Percentiles rank a stretch among this genome's conserved stretches.
These are phyloP conservation scores for Bambusicola thoracicus DNA, from an alignment of 2,113 vertebrate genomes.

Conservation along the genomic window DNA sequence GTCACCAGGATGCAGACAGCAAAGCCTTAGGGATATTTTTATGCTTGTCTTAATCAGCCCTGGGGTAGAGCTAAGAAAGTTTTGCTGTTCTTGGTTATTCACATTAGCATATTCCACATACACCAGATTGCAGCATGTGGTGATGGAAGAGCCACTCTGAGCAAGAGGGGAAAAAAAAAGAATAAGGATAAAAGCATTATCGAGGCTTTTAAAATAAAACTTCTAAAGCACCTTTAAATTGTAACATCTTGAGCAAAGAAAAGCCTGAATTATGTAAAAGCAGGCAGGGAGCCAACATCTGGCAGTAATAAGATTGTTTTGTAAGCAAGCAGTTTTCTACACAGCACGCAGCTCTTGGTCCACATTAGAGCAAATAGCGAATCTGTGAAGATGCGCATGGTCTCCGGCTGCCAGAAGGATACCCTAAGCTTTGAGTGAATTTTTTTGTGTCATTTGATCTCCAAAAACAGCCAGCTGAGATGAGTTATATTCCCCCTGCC, in stretches of 20 bases:
- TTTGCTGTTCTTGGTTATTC: not conserved
- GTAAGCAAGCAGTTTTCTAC: slow-evolving; percentile 76
- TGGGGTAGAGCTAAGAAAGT: not conserved
- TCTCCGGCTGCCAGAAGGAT: slow-evolving; percentile 70
- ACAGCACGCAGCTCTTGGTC: slow-evolving; percentile 52
- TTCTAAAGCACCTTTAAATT: slow-evolving; percentile 78
- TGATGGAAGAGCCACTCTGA: not conserved
- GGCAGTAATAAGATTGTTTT: slow-evolving; percentile 79
- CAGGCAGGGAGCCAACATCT: slow-evolving; percentile 77
- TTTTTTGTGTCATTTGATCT: slow-evolving; percentile 72
- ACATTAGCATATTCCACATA: not conserved
- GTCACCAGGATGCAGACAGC: not conserved
- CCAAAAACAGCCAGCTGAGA: slow-evolving; percentile 68
- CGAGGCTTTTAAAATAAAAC: slow-evolving; percentile 69
- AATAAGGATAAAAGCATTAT: slow-evolving; percentile 15
- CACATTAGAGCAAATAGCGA: slow-evolving; percentile 41
- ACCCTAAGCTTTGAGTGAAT: slow-evolving; percentile 47
- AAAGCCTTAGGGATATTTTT: not conserved
- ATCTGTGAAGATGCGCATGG: slow-evolving; percentile 63
- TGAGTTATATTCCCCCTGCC: slow-evolving; percentile 64
- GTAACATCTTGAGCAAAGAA: slow-evolving; percentile 75
- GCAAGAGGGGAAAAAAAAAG: not conserved
- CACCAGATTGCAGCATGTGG: not conserved
- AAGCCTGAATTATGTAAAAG: slow-evolving; percentile 76
- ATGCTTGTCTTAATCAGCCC: slow-evolving; percentile 24